These are phyloP conservation scores for Metellina segmentata DNA, from an alignment of 2,888 invertebrate species.

Conservation along the genomic window DNA sequence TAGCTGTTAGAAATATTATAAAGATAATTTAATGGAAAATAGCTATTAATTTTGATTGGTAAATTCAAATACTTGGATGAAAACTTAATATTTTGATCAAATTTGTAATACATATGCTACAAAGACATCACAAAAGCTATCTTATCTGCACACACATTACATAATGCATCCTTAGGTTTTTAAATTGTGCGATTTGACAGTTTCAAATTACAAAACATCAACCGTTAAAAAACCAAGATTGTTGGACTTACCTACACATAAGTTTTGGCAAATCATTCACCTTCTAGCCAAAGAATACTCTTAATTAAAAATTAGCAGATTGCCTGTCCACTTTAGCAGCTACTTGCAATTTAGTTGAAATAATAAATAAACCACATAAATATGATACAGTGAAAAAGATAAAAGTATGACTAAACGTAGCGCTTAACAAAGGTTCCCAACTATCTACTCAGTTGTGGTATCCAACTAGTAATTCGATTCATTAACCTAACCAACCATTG, in stretches of 20 bases:
- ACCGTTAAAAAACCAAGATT: conserved; percentile 46
- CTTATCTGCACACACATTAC: conserved; percentile 21
- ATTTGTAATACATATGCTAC: conserved; percentile 19
- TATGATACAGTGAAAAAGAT: conserved; percentile 67
- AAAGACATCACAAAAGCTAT: conserved; percentile 42
- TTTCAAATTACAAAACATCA: conserved; percentile 66
- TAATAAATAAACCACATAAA: conserved; percentile 74
- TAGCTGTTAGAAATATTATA: not conserved
- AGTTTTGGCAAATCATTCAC: conserved; percentile 65
- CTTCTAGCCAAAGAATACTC: conserved; percentile 35
- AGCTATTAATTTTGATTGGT: too few relatives aligned
- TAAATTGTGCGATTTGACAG: conserved; percentile 76
- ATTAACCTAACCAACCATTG: too few relatives aligned
- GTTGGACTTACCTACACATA: conserved; percentile 19
- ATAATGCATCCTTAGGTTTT: conserved; percentile 40
- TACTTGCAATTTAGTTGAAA: conserved; percentile 74
- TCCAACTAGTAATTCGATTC: not conserved
- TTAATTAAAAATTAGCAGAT: conserved; percentile 69
- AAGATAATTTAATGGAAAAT: not conserved
- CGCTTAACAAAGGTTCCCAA: conserved; percentile 58
- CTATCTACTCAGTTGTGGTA: not conserved
- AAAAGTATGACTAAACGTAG: conserved; percentile 72
- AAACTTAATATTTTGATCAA: conserved; percentile 39
- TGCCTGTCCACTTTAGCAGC: conserved; percentile 66
- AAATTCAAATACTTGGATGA: conserved; percentile 6